These are phyloP conservation scores for Lethenteron camtschaticum DNA, from an alignment of 2,113 vertebrate species.

Conservation along the genomic window DNA sequence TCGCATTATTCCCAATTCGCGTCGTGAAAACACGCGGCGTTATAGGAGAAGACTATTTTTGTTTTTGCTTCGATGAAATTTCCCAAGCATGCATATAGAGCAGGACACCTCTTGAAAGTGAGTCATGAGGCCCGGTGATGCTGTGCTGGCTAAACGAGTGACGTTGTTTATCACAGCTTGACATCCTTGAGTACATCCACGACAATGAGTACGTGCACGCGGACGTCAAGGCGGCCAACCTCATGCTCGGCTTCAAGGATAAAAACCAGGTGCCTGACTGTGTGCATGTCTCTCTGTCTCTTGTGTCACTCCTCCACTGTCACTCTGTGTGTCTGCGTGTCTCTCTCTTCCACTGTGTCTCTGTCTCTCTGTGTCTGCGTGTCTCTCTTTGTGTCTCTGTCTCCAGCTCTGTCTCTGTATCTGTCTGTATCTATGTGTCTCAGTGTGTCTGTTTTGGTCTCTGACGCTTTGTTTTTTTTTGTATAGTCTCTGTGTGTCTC, in stretches of 20 bases:
- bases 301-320: neutral
- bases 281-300: neutral
- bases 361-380: neutral
- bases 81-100: too few species aligned
- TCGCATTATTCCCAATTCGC: too few species aligned
- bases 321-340: too few species aligned
- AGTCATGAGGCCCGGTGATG: too few species aligned
- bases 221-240: conserved; percentile 86
- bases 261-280: conserved; percentile 46
- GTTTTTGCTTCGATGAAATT: too few species aligned
- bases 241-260: conserved; percentile 51
- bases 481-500: too few species aligned
- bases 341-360: neutral
- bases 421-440: neutral
- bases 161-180: conserved; percentile 27
- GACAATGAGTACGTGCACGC: conserved; percentile 88
- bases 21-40: too few species aligned
- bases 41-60: too few species aligned
- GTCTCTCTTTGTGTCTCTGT: neutral
- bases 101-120: too few species aligned
- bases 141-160: too few species aligned
- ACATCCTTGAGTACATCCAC: conserved; percentile 69
- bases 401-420: neutral
- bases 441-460: neutral
- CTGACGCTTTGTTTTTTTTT: too few species aligned